Base-by-base conservation (phyloP, 2,888 invertebrate genomes). In the Lepidochitona cinerea region DNA sequence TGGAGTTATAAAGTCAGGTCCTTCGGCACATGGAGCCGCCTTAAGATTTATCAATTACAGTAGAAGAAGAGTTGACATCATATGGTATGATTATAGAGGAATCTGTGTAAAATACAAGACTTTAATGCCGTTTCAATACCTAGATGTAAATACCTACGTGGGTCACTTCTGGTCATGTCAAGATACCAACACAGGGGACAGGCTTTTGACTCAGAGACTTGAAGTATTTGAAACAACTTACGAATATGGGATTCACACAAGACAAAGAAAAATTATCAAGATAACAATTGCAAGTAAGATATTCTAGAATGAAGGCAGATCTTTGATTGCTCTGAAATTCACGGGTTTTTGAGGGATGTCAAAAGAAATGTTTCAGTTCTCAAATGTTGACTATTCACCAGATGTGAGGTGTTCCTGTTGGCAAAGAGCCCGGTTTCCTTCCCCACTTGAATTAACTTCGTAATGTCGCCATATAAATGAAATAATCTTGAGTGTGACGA, bases 121-220 rank as follows among this genome's bases (percentile, higher is more conserved):
- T 0, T 86, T 96, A n/a, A 86, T 89, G 0, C 92, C 93, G 0
- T 91, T 91, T 0, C 91, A 92, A 4, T 92, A 90, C 83, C 91
- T 93, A 70, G 94, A 94, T 83, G 92, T 96, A 0, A 94, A 95
- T 83, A 95, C 96, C 0, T 97, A 92, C 88, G 93, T 94, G 18
- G 94, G 94, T 0, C 96, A 97, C 91, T 95, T 95, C 0, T 97
- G 96, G 96, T 93, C 96, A 77, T 96, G 96, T 86, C 92, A 94
- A 0, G 95, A 96, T 87, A 90, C 92, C 0, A 90, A 92, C 0
- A 95, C 95, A 0, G 93, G 93, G 68, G 95, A 95, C 83, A 92
- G 93, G 52, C 91, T 94, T 89, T 92, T 93, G 9, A 93, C 94
- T 0, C 92, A 88, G 69, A 81, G 84, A 4, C 82, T 85, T 71